Evolutionary conservation across 2,797 vertebrate genomes (phyloP).

Genomic region (Centroberyx gerrardi): DNA sequence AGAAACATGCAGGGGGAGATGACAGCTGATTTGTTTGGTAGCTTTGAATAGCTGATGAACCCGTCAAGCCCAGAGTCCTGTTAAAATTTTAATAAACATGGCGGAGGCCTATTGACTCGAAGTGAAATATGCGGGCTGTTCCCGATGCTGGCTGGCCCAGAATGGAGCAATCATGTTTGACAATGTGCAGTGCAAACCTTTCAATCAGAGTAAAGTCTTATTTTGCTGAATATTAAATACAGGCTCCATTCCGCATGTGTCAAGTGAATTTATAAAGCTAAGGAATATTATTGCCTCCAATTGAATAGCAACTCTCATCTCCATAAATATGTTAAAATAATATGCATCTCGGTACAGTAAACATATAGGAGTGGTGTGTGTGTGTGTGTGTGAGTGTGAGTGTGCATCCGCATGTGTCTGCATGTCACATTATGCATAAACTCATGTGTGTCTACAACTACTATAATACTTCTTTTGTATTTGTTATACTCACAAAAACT

Average conservation of each 20-base stretch:
- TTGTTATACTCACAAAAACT: slow-evolving; percentile 35
- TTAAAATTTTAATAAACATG: slow-evolving; percentile 92
- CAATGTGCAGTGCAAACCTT: slow-evolving; percentile 87
- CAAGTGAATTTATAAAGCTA: slow-evolving; percentile 84
- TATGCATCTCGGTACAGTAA: slow-evolving; percentile 64
- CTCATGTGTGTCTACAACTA: slow-evolving; percentile 25
- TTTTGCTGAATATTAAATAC: slow-evolving; percentile 87
- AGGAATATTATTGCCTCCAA: slow-evolving; percentile 81
- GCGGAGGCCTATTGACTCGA: slow-evolving; percentile 86
- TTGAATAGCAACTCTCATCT: slow-evolving; percentile 78
- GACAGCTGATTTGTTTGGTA: slow-evolving; percentile 81
- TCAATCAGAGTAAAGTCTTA: slow-evolving; percentile 86
- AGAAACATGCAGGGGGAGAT: slow-evolving; percentile 56
- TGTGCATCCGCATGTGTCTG: background rate
- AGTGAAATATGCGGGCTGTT: slow-evolving; percentile 88
- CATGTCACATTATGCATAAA: slow-evolving; percentile 25
- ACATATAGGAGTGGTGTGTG: slow-evolving; percentile 23
- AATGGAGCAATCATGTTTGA: slow-evolving; percentile 87
- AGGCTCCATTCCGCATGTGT: slow-evolving; percentile 78
- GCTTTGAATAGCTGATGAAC: slow-evolving; percentile 90
- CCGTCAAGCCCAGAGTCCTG: slow-evolving; percentile 83
- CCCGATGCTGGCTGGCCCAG: slow-evolving; percentile 79
- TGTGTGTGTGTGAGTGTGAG: slow-evolving; percentile 9
- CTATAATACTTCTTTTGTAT: slow-evolving; percentile 35
- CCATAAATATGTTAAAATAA: slow-evolving; percentile 80